Percentiles rank a stretch among this genome's conserved stretches.
phyloP scores from a whole-genome alignment of 2,113 vertebrate species.

The Seriola aureovittata region DNA sequence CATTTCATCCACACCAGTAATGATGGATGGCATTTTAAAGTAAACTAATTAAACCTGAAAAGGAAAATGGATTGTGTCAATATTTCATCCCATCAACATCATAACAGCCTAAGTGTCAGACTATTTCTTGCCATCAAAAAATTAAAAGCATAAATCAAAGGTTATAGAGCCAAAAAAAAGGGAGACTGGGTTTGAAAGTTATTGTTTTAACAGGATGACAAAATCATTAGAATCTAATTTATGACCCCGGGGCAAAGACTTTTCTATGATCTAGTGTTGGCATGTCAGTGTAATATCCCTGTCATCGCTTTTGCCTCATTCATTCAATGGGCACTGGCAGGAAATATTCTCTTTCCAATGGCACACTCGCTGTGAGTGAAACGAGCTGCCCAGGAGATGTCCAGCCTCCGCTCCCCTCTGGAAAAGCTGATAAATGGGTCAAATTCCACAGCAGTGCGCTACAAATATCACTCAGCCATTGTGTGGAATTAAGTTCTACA shows the following conservation, averaged over 20 bases:
- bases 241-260: constrained; percentile 83
- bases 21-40: constrained; percentile 94
- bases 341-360: constrained; percentile 72
- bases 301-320: constrained; percentile 67
- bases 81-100: constrained; percentile 90
- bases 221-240: constrained; percentile 92
- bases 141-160: constrained; percentile 98
- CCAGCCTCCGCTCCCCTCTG: constrained; percentile 29
- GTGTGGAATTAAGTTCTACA: constrained; percentile 20
- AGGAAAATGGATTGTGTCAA: constrained; percentile 91
- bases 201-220: constrained; percentile 88
- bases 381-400: constrained; percentile 49
- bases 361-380: constrained; percentile 57
- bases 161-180: constrained; percentile 73
- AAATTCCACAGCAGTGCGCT: constrained; percentile 26
- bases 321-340: constrained; percentile 66
- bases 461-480: constrained; percentile 35
- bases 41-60: constrained; percentile 92
- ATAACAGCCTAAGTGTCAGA: constrained; percentile 89
- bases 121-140: constrained; percentile 91
- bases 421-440: constrained; percentile 28
- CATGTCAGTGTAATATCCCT: constrained; percentile 74
- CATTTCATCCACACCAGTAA: constrained; percentile 90
- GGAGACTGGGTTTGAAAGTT: constrained; percentile 80
- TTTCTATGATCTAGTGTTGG: constrained; percentile 75